A percentile compares a stretch with the other conserved stretches of the same genome.
Conservation (phyloP, 2,113 vertebrate species). For the Lepidothrix coronata region DNA sequence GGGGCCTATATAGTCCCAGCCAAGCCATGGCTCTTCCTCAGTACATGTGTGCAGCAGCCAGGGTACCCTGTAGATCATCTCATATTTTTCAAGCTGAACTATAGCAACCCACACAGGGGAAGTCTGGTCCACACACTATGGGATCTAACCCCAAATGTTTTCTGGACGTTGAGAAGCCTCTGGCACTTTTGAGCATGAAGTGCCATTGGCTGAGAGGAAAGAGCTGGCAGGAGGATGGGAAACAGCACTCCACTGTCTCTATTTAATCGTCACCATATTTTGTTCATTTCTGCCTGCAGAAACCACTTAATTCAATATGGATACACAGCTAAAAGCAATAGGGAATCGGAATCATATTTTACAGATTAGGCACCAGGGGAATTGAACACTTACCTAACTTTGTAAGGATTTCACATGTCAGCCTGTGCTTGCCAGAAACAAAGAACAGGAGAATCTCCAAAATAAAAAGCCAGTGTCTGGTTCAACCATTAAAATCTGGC, state of each 20-base stretch:
- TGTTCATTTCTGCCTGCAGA: background rate
- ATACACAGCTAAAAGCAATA: background rate
- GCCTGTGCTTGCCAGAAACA: background rate
- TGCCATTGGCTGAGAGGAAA: background rate
- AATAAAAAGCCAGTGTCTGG: background rate
- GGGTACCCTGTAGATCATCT: background rate
- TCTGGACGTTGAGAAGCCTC: background rate
- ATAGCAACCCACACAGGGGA: background rate
- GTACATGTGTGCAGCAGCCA: background rate
- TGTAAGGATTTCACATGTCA: background rate
- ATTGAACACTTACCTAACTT: background rate
- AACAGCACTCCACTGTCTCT: background rate
- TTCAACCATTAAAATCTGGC: background rate
- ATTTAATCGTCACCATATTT: background rate
- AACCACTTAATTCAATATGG: background rate
- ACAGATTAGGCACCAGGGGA: background rate
- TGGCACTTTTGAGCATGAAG: background rate
- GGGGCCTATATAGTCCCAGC: accelerated
- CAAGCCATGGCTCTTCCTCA: background rate
- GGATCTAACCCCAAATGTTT: background rate
- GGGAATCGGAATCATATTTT: background rate
- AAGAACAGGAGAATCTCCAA: background rate
- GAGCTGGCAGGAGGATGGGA: background rate
- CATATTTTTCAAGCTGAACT: background rate
- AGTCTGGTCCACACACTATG: background rate